Evolutionary conservation across 2,113 vertebrate genomes (phyloP), one percentile per base, ranked within the genome.

Genomic region (Halichoeres trimaculatus): DNA sequence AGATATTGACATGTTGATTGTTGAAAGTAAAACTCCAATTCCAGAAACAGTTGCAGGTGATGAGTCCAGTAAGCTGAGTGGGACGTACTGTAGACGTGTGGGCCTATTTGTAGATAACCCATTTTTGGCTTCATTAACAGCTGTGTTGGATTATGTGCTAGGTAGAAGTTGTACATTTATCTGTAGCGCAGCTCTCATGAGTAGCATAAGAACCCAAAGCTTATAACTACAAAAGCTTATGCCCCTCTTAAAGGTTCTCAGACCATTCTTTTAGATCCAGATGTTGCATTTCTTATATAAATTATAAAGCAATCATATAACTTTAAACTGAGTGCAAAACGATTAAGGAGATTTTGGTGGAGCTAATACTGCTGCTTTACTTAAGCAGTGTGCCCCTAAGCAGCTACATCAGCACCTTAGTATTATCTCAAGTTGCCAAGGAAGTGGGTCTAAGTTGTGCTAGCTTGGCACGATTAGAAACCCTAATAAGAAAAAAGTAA

Each of bases 341-440:
- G 24, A 45, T 64, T 23, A 73, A 60, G 1, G 23, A 58, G 11
- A 22, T 5, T 17, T 45, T 43, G 1, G 55, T 47, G 17, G 40
- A 56, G 62, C 67, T 54, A 51, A 26, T 72, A 19, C 22, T 58
- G 35, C 36, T 76, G 7, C 48, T 30, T 5, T n/a, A 22, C 6
- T 79, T 41, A 64, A 12, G 35, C 54, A 11, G 13, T 80, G 65
- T 71, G 68, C 73, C 72, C 40, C 47, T 0, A 73, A 34, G 36
- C 51, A 54, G 40, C 56, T 53, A 74, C 64, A 56, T 60, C 58
- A 69, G 55, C 56, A 58, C 40, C 26, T 13, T 70, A 50, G 19
- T 51, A 22, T 74, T 76, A 69, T 71, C 79, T 81, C 40, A 57
- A 62, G 88, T 86, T 90, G 85, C 86, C 50, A 80, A 77, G 83